Conservation (phyloP, 2,113 vertebrate species). For the Chinchilla lanigera region DNA sequence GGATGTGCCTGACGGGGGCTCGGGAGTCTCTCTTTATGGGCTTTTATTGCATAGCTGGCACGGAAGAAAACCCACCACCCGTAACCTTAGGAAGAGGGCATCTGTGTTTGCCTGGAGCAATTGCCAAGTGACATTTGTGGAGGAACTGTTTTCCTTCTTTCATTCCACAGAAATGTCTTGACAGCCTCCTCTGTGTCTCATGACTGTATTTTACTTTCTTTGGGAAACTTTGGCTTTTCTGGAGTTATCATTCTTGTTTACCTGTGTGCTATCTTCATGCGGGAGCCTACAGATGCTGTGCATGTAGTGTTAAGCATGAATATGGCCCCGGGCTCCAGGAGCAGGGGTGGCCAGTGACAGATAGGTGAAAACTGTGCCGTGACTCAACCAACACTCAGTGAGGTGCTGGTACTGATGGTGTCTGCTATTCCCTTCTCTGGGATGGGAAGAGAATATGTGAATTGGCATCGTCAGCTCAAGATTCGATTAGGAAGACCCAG, state of each 20-base stretch:
- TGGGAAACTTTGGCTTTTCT: not conserved
- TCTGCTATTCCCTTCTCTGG: not conserved
- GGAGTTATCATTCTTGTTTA: not conserved
- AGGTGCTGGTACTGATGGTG: not conserved
- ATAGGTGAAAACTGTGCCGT: not conserved
- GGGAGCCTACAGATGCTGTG: not conserved
- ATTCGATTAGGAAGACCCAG: constrained; percentile 16
- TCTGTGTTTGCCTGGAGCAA: constrained; percentile 55
- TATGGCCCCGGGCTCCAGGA: too few relatives aligned
- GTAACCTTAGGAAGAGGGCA: constrained; percentile 62
- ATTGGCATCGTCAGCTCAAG: not conserved
- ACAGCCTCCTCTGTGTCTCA: constrained; percentile 36
- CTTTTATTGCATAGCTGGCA: constrained; percentile 26
- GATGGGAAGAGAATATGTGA: not conserved
- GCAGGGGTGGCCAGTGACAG: fast-evolving
- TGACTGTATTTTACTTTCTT: constrained; percentile 57
- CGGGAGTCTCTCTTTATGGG: not conserved
- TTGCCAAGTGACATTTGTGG: constrained; percentile 69
- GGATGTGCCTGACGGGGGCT: too few relatives aligned
- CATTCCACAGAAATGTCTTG: constrained; percentile 47
- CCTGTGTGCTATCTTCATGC: not conserved
- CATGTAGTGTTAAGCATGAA: too few relatives aligned
- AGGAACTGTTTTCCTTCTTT: constrained; percentile 57
- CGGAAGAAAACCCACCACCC: not conserved
- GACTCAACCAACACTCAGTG: not conserved